Percentiles rank a stretch among this genome's conserved stretches.
Evolutionary conservation across 1,140 invertebrate species (phyloP).

Genomic region (Ooceraea biroi): DNA sequence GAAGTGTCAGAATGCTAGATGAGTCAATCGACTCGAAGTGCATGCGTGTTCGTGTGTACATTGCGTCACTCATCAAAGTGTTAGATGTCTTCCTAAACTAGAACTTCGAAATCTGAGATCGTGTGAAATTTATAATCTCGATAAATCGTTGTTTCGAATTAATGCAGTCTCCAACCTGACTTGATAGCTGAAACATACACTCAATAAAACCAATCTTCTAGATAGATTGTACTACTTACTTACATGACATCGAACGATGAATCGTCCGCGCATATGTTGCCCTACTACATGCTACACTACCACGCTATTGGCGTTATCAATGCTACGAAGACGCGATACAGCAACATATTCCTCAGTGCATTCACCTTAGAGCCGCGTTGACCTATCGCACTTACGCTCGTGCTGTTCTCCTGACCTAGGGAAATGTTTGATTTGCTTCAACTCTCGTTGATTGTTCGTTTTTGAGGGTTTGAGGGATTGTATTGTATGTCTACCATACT

Average conservation of each 20-base stretch:
- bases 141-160: background rate
- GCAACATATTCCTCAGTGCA: conserved; percentile 58
- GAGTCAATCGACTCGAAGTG: background rate
- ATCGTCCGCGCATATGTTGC: conserved; percentile 64
- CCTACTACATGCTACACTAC: conserved; percentile 70
- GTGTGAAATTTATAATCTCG: background rate
- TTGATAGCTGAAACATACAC: background rate
- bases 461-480: conserved; percentile 10
- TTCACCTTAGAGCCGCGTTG: conserved; percentile 64
- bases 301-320: conserved; percentile 65
- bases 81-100: background rate
- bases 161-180: background rate
- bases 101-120: background rate
- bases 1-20: conserved; percentile 12
- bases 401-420: conserved; percentile 78
- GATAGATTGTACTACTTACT: background rate
- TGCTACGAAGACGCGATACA: conserved; percentile 68
- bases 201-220: background rate
- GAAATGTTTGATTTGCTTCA: conserved; percentile 79
- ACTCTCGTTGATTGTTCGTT: conserved; percentile 46
- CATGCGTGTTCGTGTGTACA: background rate
- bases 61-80: background rate
- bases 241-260: conserved; percentile 15
- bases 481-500: background rate
- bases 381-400: conserved; percentile 64